These are phyloP conservation scores for Tiliqua scincoides DNA, from an alignment of 2,113 vertebrate species.

Conservation along the genomic window DNA sequence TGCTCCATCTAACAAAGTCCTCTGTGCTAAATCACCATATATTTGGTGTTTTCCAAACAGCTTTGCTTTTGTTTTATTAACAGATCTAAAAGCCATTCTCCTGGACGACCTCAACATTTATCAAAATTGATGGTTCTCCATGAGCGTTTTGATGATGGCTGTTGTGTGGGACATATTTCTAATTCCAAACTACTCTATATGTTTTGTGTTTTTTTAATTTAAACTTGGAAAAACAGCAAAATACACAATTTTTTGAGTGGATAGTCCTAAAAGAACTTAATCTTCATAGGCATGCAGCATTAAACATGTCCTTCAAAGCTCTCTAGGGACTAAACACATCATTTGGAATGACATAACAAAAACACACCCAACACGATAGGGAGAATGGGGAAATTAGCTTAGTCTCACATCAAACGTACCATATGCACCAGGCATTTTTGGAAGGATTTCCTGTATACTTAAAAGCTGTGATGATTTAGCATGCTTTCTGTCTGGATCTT, in stretches of 20 bases:
- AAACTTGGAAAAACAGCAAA: not conserved
- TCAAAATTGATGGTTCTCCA: not conserved
- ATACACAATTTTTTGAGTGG: slow-evolving; percentile 3
- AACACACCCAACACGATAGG: slow-evolving; percentile 14
- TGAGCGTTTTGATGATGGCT: not conserved
- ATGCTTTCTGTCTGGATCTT: slow-evolving; percentile 67
- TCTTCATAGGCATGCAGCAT: slow-evolving; percentile 43
- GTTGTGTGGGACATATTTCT: not conserved
- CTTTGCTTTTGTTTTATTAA: not conserved
- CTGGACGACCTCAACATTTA: not conserved
- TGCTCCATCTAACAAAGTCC: not conserved
- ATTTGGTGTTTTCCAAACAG: not conserved
- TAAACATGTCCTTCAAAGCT: slow-evolving; percentile 56
- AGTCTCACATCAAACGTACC: slow-evolving; percentile 67
- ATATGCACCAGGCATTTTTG: slow-evolving; percentile 53
- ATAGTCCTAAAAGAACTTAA: slow-evolving; percentile 41
- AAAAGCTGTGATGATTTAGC: slow-evolving; percentile 58
- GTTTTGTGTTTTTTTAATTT: not conserved
- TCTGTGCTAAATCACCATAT: not conserved
- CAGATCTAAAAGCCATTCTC: not conserved
- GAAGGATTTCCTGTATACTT: slow-evolving; percentile 69
- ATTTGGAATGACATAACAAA: slow-evolving; percentile 56
- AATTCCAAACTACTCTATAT: slow-evolving; percentile 6
- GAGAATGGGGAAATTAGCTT: slow-evolving; percentile 33
- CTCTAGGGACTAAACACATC: slow-evolving; percentile 47